Percentiles rank a stretch among this genome's conserved stretches.
phyloP scores from a whole-genome alignment of 2,113 vertebrate genomes.

The Melospiza melodia region DNA sequence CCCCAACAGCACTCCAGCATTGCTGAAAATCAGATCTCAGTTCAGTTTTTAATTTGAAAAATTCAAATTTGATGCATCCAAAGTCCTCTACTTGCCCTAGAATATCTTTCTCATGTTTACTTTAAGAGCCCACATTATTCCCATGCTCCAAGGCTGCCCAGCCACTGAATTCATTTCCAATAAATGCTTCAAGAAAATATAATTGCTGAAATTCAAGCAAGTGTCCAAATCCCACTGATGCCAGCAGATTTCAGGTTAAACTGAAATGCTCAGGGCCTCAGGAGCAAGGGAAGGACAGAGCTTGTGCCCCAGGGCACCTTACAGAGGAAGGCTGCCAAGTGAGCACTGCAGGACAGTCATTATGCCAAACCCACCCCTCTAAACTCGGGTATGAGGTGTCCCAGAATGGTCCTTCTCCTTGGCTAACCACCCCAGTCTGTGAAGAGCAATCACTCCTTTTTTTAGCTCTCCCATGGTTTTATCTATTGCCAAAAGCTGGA shows the following conservation, averaged over 20 bases:
- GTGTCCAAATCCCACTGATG: background rate
- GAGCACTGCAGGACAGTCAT: background rate
- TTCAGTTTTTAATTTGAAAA: background rate
- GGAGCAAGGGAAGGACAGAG: background rate
- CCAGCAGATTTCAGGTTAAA: background rate
- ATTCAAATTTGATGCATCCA: background rate
- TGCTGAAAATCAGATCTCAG: background rate
- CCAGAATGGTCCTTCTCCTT: background rate
- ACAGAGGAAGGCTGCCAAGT: background rate
- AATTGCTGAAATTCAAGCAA: background rate
- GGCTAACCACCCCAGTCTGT: background rate
- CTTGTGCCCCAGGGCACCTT: background rate
- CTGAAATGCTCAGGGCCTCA: background rate
- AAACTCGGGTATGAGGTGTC: accelerated
- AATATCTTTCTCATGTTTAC: background rate
- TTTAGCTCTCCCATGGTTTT: background rate
- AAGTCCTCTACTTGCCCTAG: background rate
- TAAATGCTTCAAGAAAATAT: background rate
- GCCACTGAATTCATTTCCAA: background rate
- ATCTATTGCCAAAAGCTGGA: background rate
- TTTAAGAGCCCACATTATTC: background rate
- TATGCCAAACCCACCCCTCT: background rate
- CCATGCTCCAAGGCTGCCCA: background rate
- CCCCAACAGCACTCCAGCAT: accelerated
- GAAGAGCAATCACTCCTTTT: background rate